Percentiles rank a stretch among this genome's conserved stretches.
These are phyloP conservation scores for Gibbula magus DNA, from an alignment of 2,888 invertebrate species.

Conservation along the genomic window DNA sequence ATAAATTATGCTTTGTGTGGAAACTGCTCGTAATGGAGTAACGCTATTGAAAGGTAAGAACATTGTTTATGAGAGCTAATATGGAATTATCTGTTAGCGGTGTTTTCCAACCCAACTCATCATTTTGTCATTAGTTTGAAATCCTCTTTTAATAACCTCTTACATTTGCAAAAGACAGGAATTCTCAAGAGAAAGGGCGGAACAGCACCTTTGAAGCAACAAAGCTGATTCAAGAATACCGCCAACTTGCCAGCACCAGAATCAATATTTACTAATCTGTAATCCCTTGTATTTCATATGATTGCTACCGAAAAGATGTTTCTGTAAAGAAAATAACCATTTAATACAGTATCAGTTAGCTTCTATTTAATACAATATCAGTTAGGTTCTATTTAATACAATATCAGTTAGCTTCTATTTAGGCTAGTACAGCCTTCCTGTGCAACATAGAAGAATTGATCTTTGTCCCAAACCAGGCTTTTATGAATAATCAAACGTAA, in stretches of 20 bases:
- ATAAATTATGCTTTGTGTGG: too few relatives aligned
- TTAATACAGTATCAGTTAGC: slow-evolving; percentile 6
- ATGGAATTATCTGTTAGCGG: too few relatives aligned
- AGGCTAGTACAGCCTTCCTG: background rate
- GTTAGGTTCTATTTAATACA: slow-evolving; percentile 6
- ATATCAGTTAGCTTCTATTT: slow-evolving; percentile 9
- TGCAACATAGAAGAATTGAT: background rate
- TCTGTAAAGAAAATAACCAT: slow-evolving; percentile 7
- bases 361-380: slow-evolving; percentile 10
- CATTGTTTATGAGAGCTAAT: too few relatives aligned
- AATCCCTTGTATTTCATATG: slow-evolving; percentile 16
- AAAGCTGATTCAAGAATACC: background rate
- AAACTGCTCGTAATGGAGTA: too few relatives aligned
- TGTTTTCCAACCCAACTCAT: too few relatives aligned
- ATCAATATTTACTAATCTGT: slow-evolving; percentile 18
- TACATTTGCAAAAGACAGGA: too few relatives aligned
- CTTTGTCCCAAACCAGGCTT: slow-evolving; percentile 8
- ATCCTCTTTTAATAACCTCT: too few relatives aligned
- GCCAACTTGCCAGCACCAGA: background rate
- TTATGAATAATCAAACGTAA: slow-evolving; percentile 15
- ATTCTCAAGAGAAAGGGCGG: too few relatives aligned
- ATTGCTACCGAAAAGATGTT: slow-evolving; percentile 6
- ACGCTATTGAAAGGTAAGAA: too few relatives aligned
- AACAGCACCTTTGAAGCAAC: too few relatives aligned
- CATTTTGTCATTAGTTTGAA: too few relatives aligned